Conservation (phyloP, 2,797 vertebrate species). For the Vultur gryphus region DNA sequence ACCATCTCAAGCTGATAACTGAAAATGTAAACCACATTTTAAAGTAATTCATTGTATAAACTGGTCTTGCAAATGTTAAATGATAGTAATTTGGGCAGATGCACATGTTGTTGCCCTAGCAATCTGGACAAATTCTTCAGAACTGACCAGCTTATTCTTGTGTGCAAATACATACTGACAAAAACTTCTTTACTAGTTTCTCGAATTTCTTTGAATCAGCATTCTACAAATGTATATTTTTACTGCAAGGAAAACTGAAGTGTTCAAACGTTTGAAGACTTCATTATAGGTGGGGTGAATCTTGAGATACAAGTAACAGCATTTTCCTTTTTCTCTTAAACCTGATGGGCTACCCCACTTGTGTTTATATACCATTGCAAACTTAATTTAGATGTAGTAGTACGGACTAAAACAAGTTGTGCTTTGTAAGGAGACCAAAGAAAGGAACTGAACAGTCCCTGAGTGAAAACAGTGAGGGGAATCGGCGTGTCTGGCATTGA, state of each 20-base stretch:
- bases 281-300: background rate
- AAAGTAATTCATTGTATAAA: background rate
- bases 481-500: constrained; percentile 10
- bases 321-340: background rate
- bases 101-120: background rate
- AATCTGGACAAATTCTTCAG: background rate
- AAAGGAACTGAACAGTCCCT: background rate
- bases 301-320: background rate
- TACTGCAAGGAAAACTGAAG: background rate
- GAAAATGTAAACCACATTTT: background rate
- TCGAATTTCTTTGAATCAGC: background rate
- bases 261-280: background rate
- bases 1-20: background rate
- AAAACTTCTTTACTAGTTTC: background rate
- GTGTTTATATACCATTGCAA: background rate
- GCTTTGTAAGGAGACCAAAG: constrained; percentile 26
- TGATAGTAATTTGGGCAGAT: background rate
- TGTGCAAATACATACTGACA: background rate
- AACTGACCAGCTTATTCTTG: background rate
- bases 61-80: background rate
- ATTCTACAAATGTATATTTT: background rate
- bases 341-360: background rate
- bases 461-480: background rate
- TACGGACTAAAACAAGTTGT: constrained; percentile 8
- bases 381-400: background rate